Evolutionary conservation across 2,888 invertebrate species (phyloP).

Genomic region (Nezara viridula): DNA sequence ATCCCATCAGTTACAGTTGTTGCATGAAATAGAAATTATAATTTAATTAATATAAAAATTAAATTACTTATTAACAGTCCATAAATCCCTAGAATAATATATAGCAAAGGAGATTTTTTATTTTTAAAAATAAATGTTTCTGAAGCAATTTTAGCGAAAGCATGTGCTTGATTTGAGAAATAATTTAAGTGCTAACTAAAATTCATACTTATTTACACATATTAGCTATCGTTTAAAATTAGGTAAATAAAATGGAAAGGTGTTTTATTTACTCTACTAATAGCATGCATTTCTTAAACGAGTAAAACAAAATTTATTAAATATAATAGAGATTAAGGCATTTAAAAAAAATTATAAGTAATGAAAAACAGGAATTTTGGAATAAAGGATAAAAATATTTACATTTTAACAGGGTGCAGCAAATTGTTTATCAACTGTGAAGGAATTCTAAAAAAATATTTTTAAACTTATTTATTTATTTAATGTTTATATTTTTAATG

Average conservation of each 20-base stretch:
- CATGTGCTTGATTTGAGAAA: background rate
- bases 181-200: background rate
- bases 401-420: background rate
- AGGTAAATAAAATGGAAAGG: background rate
- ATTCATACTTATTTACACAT: background rate
- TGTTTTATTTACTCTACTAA: background rate
- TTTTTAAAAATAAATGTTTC: no score
- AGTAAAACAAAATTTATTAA: background rate
- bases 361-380: background rate
- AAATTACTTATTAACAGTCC: no score
- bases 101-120: no score
- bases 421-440: background rate
- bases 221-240: no score
- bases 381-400: background rate
- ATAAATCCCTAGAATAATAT: no score
- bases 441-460: background rate
- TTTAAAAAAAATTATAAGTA: background rate
- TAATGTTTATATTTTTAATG: background rate
- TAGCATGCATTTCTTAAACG: background rate
- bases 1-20: no score
- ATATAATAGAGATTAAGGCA: no score
- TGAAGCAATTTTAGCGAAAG: background rate
- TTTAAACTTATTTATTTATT: background rate
- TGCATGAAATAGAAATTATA: no score
- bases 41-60: no score